Evolutionary conservation across 2,888 invertebrate species (phyloP).

Genomic region (Criorhina ranunculi): DNA sequence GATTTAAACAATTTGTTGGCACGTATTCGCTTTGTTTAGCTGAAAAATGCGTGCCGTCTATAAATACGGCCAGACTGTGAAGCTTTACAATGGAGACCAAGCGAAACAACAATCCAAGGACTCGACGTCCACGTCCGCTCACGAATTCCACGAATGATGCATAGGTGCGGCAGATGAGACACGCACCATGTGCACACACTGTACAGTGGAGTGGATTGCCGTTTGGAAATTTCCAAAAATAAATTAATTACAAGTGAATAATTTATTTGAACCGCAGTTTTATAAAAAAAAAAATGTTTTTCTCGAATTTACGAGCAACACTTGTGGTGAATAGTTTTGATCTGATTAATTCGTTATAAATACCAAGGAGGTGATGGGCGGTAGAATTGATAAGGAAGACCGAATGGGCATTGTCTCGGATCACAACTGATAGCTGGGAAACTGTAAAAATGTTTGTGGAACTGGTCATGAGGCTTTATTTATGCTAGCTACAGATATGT

Average conservation of each 20-base stretch:
- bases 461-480: too few relatives aligned
- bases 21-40: slow-evolving; percentile 72
- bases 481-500: too few relatives aligned
- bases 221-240: slow-evolving; percentile 70
- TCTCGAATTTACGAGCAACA: slow-evolving; percentile 14
- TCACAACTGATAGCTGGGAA: too few relatives aligned
- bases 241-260: slow-evolving; percentile 64
- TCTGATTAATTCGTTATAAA: slow-evolving; percentile 10
- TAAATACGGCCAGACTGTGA: slow-evolving; percentile 67
- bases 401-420: background rate
- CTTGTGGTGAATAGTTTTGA: slow-evolving; percentile 4
- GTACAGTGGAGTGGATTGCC: slow-evolving; percentile 51
- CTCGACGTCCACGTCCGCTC: slow-evolving; percentile 54
- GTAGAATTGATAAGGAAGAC: background rate
- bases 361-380: background rate
- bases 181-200: slow-evolving; percentile 50
- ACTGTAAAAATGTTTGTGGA: too few relatives aligned
- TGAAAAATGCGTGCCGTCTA: slow-evolving; percentile 70
- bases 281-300: background rate
- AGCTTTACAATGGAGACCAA: slow-evolving; percentile 63
- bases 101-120: slow-evolving; percentile 54
- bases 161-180: slow-evolving; percentile 76
- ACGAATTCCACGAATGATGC: slow-evolving; percentile 73
- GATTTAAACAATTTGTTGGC: slow-evolving; percentile 74
- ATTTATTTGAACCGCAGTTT: slow-evolving; percentile 24